Evolutionary conservation across 1,140 invertebrate species (phyloP).

Genomic region (Hyphantria cunea): DNA sequence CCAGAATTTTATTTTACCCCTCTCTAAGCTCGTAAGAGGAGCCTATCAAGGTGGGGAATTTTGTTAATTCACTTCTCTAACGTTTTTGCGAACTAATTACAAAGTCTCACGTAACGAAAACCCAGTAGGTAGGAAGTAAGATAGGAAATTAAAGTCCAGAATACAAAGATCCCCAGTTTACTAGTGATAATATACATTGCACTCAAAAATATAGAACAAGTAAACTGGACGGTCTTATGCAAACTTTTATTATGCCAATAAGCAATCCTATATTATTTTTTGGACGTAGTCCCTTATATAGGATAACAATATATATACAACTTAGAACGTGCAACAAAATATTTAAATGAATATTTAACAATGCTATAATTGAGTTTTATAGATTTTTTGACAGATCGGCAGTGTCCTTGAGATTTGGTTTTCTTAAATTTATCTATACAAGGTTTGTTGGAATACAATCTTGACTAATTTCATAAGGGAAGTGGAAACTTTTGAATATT

Average conservation of each 20-base stretch:
- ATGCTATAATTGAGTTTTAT: no score
- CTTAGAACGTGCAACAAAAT: no score
- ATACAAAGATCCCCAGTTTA: background rate
- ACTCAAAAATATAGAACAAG: conserved; percentile 1
- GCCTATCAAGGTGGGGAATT: conserved; percentile 23
- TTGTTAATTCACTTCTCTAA: conserved; percentile 37
- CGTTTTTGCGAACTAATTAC: conserved; percentile 32
- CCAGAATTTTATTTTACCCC: conserved; percentile 24
- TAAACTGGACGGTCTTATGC: background rate
- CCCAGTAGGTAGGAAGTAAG: conserved; percentile 11
- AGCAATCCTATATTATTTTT: no score
- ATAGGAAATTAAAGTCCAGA: conserved; percentile 21
- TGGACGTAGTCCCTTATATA: no score
- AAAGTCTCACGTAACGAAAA: conserved; percentile 35
- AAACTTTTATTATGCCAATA: background rate
- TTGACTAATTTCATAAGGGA: no score
- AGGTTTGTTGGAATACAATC: no score
- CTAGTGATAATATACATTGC: background rate
- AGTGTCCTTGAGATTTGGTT: no score
- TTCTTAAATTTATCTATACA: no score
- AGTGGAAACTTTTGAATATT: no score
- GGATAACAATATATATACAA: no score
- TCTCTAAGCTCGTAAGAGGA: conserved; percentile 14
- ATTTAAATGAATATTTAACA: no score
- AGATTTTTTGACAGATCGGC: no score